phyloP scores from a whole-genome alignment of 2,113 vertebrate genomes.

The Spheniscus mendiculus region DNA sequence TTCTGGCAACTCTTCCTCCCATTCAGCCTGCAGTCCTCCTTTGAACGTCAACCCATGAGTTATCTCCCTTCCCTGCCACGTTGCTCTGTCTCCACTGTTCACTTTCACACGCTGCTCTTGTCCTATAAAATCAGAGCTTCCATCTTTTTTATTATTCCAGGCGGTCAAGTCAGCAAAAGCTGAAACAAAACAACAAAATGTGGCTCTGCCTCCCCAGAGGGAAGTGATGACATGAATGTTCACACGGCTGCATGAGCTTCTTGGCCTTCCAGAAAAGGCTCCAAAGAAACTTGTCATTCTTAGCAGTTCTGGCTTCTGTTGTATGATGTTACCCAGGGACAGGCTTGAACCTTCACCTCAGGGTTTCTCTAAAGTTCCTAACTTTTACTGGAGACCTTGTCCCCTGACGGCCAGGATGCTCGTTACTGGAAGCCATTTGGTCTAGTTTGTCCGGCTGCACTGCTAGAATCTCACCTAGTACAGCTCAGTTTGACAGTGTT shows the following conservation, averaged over 20 bases:
- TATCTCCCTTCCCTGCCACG: not conserved
- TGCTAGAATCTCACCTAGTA: not conserved
- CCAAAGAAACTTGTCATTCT: not conserved
- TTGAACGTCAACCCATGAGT: not conserved
- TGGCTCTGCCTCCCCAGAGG: not conserved
- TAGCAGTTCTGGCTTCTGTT: not conserved
- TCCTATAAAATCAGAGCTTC: conserved; percentile 34
- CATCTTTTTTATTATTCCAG: conserved; percentile 25
- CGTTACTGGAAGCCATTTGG: not conserved
- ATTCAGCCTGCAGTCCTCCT: not conserved
- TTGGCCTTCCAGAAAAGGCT: not conserved
- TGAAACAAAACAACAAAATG: conserved; percentile 8
- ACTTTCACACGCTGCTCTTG: not conserved
- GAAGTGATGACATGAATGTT: not conserved
- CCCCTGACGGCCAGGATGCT: not conserved
- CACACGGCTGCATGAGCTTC: not conserved
- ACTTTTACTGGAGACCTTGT: not conserved
- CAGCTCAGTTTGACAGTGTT: not conserved
- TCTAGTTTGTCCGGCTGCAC: not conserved
- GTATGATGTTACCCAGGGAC: not conserved
- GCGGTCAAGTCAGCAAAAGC: conserved; percentile 13
- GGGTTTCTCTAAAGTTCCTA: not conserved
- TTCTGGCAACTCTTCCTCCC: not conserved
- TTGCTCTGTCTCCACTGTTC: not conserved
- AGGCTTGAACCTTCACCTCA: not conserved